Evolutionary conservation across 2,888 invertebrate genomes (phyloP).

Genomic region (Agriopis leucophaearia): DNA sequence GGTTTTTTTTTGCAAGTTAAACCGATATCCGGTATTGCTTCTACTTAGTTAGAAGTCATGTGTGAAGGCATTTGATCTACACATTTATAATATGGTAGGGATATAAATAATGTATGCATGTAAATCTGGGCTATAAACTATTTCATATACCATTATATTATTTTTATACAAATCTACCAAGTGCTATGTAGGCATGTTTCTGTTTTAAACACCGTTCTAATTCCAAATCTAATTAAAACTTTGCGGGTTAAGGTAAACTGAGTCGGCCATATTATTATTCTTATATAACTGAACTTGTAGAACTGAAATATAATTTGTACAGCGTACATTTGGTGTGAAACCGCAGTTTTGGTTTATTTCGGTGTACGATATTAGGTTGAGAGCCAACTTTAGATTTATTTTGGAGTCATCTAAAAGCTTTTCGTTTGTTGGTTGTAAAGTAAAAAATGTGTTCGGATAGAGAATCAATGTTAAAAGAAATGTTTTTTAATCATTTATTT

Average conservation of each 20-base stretch:
- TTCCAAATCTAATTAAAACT: slow-evolving; percentile 14
- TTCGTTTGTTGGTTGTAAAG: neutral
- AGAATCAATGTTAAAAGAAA: neutral
- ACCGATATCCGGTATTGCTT: too few species aligned
- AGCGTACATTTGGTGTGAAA: slow-evolving; percentile 26
- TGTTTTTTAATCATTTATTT: neutral
- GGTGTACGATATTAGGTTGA: slow-evolving; percentile 10
- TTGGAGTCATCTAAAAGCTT: too few species aligned
- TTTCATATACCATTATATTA: too few species aligned
- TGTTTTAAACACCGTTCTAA: slow-evolving; percentile 4
- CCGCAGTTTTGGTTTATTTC: slow-evolving; percentile 39
- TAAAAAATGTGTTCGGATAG: neutral
- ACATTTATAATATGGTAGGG: too few species aligned
- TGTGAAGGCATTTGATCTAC: too few species aligned
- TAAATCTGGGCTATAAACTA: too few species aligned
- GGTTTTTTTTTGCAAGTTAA: too few species aligned
- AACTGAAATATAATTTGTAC: slow-evolving; percentile 30
- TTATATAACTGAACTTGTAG: slow-evolving; percentile 22
- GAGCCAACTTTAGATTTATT: slow-evolving; percentile 5
- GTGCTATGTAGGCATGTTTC: neutral
- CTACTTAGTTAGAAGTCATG: too few species aligned
- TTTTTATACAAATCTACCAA: neutral
- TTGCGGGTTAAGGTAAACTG: slow-evolving; percentile 10
- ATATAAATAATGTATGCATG: too few species aligned
- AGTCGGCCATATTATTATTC: slow-evolving; percentile 17